phyloP scores from a whole-genome alignment of 2,888 invertebrate species.

The Eledone cirrhosa region DNA sequence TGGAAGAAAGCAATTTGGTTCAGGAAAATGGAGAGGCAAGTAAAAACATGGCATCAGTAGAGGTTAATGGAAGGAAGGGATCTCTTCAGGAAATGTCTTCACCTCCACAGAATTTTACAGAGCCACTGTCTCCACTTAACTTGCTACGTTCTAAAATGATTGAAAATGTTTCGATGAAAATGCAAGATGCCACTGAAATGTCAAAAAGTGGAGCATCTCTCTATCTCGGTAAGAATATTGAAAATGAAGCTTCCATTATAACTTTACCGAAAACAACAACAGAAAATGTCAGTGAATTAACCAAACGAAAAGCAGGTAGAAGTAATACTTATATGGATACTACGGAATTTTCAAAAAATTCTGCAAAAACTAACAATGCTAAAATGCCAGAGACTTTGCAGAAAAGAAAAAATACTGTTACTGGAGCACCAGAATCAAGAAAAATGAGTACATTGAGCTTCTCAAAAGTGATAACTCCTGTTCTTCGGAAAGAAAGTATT shows the following conservation, averaged over 20 bases:
- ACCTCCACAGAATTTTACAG: conserved; percentile 5
- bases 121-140: not conserved
- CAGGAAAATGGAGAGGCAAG: not conserved
- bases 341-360: conserved; percentile 20
- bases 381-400: conserved; percentile 14
- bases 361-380: not conserved
- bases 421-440: conserved; percentile 8
- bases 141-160: conserved; percentile 10
- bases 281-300: not conserved
- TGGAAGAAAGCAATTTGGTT: not conserved
- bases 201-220: not conserved
- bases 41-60: conserved; percentile 5
- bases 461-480: not conserved
- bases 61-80: not conserved
- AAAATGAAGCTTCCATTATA: not conserved
- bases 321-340: conserved; percentile 22
- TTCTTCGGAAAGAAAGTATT: conserved; percentile 3
- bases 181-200: not conserved
- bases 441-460: not conserved
- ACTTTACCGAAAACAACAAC: not conserved
- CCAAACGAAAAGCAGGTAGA: not conserved
- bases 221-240: not conserved
- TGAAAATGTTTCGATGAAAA: conserved; percentile 20
- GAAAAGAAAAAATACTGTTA: conserved; percentile 23
- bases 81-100: not conserved